Conservation (phyloP, 2,888 invertebrate species). For the Biston betularia region DNA sequence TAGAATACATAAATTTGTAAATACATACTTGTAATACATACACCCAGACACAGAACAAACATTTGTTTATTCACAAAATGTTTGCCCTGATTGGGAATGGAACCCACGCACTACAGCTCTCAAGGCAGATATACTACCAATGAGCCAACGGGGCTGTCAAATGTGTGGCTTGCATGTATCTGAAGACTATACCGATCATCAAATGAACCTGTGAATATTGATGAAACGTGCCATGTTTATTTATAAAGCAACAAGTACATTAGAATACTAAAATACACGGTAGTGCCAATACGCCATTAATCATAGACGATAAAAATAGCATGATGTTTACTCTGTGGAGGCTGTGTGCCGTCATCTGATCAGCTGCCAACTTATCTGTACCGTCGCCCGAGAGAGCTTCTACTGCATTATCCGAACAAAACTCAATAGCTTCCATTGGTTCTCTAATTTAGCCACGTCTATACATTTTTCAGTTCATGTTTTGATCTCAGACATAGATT, state of each 20-base stretch:
- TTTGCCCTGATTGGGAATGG: no score
- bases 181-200: not conserved
- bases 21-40: no score
- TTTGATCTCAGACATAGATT: conserved; percentile 42
- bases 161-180: not conserved
- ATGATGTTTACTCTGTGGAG: conserved; percentile 58
- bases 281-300: conserved; percentile 53
- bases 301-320: conserved; percentile 62
- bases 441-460: not conserved
- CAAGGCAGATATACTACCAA: no score
- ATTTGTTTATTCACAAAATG: no score
- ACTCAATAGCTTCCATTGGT: not conserved
- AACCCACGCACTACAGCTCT: no score
- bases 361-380: not conserved
- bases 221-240: conserved; percentile 29
- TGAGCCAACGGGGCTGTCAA: no score
- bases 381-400: not conserved
- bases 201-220: conserved; percentile 32
- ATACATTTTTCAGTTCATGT: not conserved
- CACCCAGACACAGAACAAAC: no score
- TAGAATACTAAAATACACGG: conserved; percentile 26
- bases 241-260: conserved; percentile 18
- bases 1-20: no score
- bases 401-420: not conserved
- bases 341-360: conserved; percentile 46